Base-by-base conservation (phyloP, 2,888 invertebrate species). In the Phorcus lineatus region DNA sequence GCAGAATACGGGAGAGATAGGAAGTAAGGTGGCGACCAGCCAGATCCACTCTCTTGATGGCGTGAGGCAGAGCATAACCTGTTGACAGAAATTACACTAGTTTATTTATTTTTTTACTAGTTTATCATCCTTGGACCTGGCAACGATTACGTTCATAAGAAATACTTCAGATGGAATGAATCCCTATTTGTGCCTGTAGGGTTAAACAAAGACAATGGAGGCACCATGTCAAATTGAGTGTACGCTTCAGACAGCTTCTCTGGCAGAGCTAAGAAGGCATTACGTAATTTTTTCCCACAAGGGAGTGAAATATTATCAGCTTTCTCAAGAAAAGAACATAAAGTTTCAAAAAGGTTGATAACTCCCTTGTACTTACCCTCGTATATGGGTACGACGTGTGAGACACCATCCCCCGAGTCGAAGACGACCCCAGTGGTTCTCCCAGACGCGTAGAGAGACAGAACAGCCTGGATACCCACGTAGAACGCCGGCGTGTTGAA, bases 311-410 rank as follows among this genome's bases (percentile, higher is more conserved):
- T n/a, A n/a, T n/a, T n/a, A n/a, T n/a, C n/a, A 1, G 47, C 47
- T 9, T 13, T 36, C 36, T 36, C 7, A 36, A 2, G 36, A 4
- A 2, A 4, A 36, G 2, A 36, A 4, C 7, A 11, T 6, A 47
- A 47, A 28, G 6, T 66, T 24, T 2, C 13, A 17, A 28, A 22
- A 17, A 19, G 16, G 66, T 13, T 0, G 31, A 66, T 28, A 66
- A 47, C 11, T 47, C 6, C 11, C 6, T 47, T 13, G 47, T 47
- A n/a, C 52, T 74, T 66, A 83, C 81, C 86, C 95, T 97, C 97
- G 94, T 97, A 97, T 95, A 97, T 97, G 93, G 97, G 97, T 82
- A 97, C 97, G 77, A 97, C 97, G 95, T 97, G 88, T 0, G 86
- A 84, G 7, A 87, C 88, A 74, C 90, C 90, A 78, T 90, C 89